Base-by-base conservation (phyloP, 2,888 invertebrate genomes). In the Epinotia nisella region DNA sequence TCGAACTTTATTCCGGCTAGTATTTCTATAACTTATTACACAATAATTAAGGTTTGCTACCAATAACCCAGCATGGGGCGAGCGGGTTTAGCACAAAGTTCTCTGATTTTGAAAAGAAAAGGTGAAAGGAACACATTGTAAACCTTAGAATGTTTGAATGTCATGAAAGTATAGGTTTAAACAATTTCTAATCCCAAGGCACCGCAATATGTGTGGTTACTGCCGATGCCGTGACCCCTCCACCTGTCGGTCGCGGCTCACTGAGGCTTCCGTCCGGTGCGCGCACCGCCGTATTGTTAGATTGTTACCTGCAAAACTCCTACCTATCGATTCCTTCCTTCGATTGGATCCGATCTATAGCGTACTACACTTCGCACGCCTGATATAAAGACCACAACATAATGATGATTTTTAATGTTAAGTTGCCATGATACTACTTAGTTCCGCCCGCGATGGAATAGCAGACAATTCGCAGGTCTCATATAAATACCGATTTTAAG, bases 211-310 rank as follows among this genome's bases (percentile, higher is more conserved):
- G 17, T 61, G 56, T 64, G 51, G 67, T 53, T 64, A 41, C 3
- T 13, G 56, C 61, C 35, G 7, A 35, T 45, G 61, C 74, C 74
- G 71, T 67, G 75, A 71, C 74, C 74, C 67, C n/a, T 45, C 67
- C 85, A 83, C 83, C 84, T 83, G 83, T 71, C 79, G 77, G 82
- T 81, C 80, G 78, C 79, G 83, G 82, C 76, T 84, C 80, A 85
- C 77, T 78, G 79, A 77, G 76, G 69, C 70, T 70, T 59, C 65
- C 53, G 49, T 70, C 56, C 70, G 66, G 64, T 53, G 45, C 41
- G 7, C 59, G 4, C 21, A 41, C 65, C 17, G 49, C 39, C n/a
- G n/a, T n/a, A n/a, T n/a, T n/a, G n/a, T n/a, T n/a, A n/a, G n/a
- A 59, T 39, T 7, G 35, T 35, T 17, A 59, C 29, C 21, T 15